Conservation (phyloP, 2,888 invertebrate genomes). For the Leucozona laternaria region DNA sequence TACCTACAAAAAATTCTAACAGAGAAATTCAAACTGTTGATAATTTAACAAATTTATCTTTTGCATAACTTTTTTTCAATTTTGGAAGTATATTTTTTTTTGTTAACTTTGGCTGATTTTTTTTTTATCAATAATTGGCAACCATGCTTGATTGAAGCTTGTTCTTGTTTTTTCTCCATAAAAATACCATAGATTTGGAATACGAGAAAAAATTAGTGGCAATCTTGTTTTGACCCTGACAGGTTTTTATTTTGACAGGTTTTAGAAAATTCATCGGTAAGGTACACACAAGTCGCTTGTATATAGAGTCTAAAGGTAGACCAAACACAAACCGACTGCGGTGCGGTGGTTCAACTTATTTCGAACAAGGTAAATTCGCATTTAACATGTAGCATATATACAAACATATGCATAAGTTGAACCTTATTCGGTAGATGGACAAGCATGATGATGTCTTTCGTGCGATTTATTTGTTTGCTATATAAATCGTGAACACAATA, state of each 20-base stretch:
- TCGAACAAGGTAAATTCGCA: conserved; percentile 44
- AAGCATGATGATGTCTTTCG: conserved; percentile 43
- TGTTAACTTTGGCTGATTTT: not conserved
- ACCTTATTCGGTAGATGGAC: conserved; percentile 56
- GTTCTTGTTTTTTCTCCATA: conserved; percentile 19
- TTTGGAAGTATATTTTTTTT: not conserved
- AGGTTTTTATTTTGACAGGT: conserved; percentile 69
- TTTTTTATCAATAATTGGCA: not conserved
- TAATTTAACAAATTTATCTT: no score
- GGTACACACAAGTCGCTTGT: conserved; percentile 47
- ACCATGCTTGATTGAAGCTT: conserved; percentile 12
- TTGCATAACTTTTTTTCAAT: not conserved
- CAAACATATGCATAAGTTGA: not conserved
- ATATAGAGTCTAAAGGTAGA: not conserved
- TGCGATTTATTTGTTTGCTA: conserved; percentile 57
- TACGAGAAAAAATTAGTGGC: conserved; percentile 65
- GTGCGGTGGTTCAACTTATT: conserved; percentile 8
- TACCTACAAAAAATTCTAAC: no score
- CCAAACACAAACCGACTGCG: not conserved
- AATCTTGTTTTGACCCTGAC: conserved; percentile 71
- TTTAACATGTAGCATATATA: conserved; percentile 32
- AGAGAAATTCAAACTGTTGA: no score
- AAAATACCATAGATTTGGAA: not conserved
- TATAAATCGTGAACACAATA: conserved; percentile 49
- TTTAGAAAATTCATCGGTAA: conserved; percentile 63